Base-by-base conservation (phyloP, 1,140 invertebrate species). In the Achroia grisella region DNA sequence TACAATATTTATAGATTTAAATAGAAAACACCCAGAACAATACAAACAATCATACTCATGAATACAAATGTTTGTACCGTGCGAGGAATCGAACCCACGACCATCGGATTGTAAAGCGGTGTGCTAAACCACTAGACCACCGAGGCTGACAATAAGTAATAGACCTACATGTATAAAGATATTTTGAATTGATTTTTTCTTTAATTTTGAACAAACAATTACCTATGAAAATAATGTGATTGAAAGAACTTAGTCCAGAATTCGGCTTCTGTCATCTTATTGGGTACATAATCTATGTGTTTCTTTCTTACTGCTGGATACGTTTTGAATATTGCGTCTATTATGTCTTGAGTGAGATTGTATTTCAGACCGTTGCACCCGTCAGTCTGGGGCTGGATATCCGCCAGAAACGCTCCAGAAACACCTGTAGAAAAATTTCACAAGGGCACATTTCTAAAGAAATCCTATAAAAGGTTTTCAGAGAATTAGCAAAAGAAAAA, bases 191-290 rank as follows among this genome's bases (percentile, higher is more conserved):
- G 3, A 32, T n/a, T 3, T 3, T 4, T 32, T 9, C 31, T 4
- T n/a, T n/a, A n/a, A 4, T 32, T 32, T 32, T 4, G 4, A 34
- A 34, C 4, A 6, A 6, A 12, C 32, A 34, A 23, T 3, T 23
- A 89, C 88, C 90, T 87, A 88, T 99, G 97, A 90, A 99, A 99
- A 88, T 99, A 99, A 89, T 99, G 98, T 11, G 97, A 99, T 76
- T 99, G 98, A 87, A 99, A 99, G 86, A 99, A 99, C 64, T 98
- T 95, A 8, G 96, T 98, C 98, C 98, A 99, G 88, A 99, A 99
- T 71, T 99, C 97, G 1, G 94, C 89, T 86, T 99, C 98, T 0
- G 93, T 91, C 90, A 99, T 91, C 88, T 97, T 96, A 53, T 93
- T 89, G 35, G 98, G 98, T 29, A 99, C 98, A 87, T 97, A 93